phyloP scores from a whole-genome alignment of 2,113 vertebrate species.

The Ameiurus melas region DNA sequence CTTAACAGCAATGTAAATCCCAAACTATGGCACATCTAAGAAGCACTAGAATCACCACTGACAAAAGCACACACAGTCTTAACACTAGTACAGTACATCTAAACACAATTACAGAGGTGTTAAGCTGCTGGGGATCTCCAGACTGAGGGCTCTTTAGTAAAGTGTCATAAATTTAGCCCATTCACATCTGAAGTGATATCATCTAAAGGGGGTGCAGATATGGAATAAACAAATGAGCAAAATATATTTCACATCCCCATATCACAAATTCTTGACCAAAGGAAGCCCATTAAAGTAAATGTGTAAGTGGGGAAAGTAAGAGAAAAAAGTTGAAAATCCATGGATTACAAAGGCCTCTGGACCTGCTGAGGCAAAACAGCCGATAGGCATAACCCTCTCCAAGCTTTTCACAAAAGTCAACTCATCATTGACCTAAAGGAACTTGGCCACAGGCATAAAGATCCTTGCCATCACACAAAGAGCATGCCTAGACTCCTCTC shows the following conservation, averaged over 20 bases:
- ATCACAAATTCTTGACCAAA: constrained; percentile 34
- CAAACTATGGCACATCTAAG: constrained; percentile 18
- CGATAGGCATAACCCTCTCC: constrained; percentile 53
- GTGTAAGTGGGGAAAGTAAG: constrained; percentile 59
- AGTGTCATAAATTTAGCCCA: constrained; percentile 38
- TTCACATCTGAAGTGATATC: constrained; percentile 33
- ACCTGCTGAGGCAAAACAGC: constrained; percentile 63
- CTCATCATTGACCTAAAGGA: constrained; percentile 38
- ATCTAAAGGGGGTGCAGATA: constrained; percentile 9
- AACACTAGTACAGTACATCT: neutral
- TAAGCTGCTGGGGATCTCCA: constrained; percentile 24
- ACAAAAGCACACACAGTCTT: constrained; percentile 12
- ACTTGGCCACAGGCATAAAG: constrained; percentile 24
- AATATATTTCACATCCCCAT: constrained; percentile 23
- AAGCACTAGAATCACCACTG: constrained; percentile 17
- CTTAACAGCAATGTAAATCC: constrained; percentile 30
- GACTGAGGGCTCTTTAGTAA: constrained; percentile 38
- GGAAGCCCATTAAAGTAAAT: constrained; percentile 12
- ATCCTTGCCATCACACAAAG: neutral
- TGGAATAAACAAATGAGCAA: constrained; percentile 44
- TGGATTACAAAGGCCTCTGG: constrained; percentile 67
- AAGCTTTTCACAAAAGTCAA: constrained; percentile 46
- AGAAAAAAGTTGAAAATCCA: constrained; percentile 61
- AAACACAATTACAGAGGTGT: constrained; percentile 22
- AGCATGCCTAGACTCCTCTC: constrained; percentile 8